These are phyloP conservation scores for Alcis repandata DNA, from an alignment of 2,888 invertebrate genomes.

Conservation along the genomic window DNA sequence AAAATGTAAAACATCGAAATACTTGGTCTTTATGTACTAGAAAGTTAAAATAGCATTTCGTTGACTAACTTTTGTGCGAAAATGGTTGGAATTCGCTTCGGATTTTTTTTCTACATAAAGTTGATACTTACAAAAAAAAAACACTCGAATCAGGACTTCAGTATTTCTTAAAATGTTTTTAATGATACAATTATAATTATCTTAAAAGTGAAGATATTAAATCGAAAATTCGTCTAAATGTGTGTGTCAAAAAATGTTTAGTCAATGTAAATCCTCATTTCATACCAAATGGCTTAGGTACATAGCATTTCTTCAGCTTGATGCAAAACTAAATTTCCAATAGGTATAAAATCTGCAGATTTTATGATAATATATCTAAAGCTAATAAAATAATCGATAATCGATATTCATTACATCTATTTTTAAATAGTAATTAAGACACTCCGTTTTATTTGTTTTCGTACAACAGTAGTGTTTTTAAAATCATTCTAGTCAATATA, in stretches of 20 bases:
- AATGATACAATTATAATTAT: no score
- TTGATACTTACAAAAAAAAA: not conserved
- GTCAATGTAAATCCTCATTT: slow-evolving; percentile 40
- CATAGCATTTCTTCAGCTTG: slow-evolving; percentile 36
- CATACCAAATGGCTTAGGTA: slow-evolving; percentile 34
- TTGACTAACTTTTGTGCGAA: slow-evolving; percentile 30
- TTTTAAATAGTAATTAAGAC: not conserved
- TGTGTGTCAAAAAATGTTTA: slow-evolving; percentile 32
- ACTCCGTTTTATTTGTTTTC: not conserved
- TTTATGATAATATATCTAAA: slow-evolving; percentile 15
- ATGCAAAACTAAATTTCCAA: slow-evolving; percentile 27
- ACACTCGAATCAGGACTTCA: not conserved
- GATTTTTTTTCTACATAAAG: not conserved
- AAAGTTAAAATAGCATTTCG: not conserved
- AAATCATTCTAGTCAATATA: slow-evolving; percentile 19
- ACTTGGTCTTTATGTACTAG: no score
- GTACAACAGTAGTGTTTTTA: not conserved
- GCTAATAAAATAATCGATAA: slow-evolving; percentile 17
- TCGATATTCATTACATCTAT: slow-evolving; percentile 15
- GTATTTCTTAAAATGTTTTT: no score
- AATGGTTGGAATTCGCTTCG: slow-evolving; percentile 47
- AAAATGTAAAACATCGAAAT: not conserved
- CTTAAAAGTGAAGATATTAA: not conserved
- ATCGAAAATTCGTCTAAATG: slow-evolving; percentile 33
- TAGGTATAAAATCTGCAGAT: slow-evolving; percentile 16